phyloP scores from a whole-genome alignment of 2,888 invertebrate genomes.

The Apoda limacodes region DNA sequence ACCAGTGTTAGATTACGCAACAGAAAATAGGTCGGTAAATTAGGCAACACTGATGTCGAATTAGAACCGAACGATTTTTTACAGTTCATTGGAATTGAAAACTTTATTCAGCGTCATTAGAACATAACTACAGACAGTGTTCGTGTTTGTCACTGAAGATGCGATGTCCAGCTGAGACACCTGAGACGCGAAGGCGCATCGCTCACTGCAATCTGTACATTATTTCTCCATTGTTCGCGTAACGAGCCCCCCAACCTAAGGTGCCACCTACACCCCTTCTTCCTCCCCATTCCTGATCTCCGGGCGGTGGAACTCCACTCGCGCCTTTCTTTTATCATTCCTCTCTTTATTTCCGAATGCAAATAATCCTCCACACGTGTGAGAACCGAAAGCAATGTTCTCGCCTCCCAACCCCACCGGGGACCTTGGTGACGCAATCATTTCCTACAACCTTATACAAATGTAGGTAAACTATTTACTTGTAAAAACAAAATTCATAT shows the following conservation, averaged over 20 bases:
- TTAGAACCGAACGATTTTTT: too few relatives aligned
- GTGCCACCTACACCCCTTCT: conserved; percentile 29
- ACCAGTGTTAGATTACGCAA: too few relatives aligned
- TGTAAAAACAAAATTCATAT: too few relatives aligned
- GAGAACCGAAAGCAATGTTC: conserved; percentile 72
- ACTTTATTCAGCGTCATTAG: conserved; percentile 13
- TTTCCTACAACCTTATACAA: conserved; percentile 63
- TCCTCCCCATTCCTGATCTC: conserved; percentile 63
- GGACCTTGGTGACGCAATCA: conserved; percentile 69
- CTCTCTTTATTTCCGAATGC: conserved; percentile 72
- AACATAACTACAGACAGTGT: too few relatives aligned
- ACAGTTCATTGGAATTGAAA: conserved; percentile 10
- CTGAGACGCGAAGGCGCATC: conserved; percentile 68
- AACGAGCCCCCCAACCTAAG: conserved; percentile 58
- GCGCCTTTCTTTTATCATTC: conserved; percentile 71
- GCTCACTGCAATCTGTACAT: conserved; percentile 71
- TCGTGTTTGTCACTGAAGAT: too few relatives aligned
- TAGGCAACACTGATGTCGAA: too few relatives aligned
- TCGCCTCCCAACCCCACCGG: conserved; percentile 58
- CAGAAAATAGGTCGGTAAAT: too few relatives aligned
- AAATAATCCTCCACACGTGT: conserved; percentile 73
- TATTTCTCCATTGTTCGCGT: conserved; percentile 71
- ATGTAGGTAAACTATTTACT: too few relatives aligned
- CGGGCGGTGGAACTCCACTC: conserved; percentile 66
- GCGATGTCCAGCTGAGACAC: conserved; percentile 60